Percentiles rank a stretch among this genome's conserved stretches.
These are phyloP conservation scores for Rhodinocichla rosea DNA, from an alignment of 2,113 vertebrate species.

Conservation along the genomic window DNA sequence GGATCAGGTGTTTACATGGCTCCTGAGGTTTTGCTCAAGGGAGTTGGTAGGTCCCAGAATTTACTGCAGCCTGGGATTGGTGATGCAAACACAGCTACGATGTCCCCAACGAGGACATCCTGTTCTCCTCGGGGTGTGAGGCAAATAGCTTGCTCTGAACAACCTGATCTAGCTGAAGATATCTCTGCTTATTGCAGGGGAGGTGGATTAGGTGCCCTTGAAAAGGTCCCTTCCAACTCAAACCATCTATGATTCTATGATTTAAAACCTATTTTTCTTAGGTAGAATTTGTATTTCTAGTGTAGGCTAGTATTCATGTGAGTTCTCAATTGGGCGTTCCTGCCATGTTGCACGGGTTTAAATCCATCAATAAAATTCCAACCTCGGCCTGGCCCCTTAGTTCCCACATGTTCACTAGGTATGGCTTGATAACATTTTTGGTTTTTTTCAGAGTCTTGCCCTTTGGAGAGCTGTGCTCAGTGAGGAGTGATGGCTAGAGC, in stretches of 20 bases:
- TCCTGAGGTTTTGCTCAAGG: neutral
- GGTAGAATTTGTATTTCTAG: neutral
- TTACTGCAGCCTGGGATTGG: neutral
- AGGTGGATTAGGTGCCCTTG: neutral
- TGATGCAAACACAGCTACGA: neutral
- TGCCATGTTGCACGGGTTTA: neutral
- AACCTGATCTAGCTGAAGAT: neutral
- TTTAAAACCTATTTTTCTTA: neutral
- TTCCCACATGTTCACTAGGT: neutral
- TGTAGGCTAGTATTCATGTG: neutral
- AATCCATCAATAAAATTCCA: neutral
- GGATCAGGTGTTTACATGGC: neutral
- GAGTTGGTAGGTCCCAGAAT: rapidly evolving
- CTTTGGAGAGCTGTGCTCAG: neutral
- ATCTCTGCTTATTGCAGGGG: neutral
- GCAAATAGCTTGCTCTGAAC: neutral
- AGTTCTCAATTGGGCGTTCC: neutral
- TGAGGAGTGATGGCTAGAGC: neutral
- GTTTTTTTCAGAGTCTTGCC: neutral
- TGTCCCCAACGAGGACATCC: neutral
- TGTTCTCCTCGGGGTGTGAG: neutral
- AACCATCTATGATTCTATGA: neutral
- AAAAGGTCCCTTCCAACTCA: neutral
- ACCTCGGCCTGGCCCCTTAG: neutral
- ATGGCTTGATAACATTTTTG: neutral